Evolutionary conservation across 1,140 invertebrate species (phyloP).

Genomic region (Fragariocoptes setiger): DNA sequence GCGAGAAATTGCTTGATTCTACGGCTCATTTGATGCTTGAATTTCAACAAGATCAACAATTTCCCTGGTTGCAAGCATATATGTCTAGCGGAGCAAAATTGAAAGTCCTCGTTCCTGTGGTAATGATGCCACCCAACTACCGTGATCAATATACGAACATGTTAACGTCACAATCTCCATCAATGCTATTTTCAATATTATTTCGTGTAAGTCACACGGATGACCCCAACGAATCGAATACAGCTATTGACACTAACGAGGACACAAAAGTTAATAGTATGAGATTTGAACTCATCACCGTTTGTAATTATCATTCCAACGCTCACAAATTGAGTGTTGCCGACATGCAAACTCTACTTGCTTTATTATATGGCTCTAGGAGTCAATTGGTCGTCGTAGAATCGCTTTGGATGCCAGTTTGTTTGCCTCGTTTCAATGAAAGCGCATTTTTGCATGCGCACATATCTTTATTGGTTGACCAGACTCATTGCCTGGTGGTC

Average conservation of each 20-base stretch:
- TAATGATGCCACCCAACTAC: background rate
- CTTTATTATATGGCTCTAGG: constrained; percentile 5
- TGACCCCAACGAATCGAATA: background rate
- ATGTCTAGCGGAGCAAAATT: background rate
- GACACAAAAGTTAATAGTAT: background rate
- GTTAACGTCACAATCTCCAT: constrained; percentile 1
- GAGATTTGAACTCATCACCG: constrained; percentile 4
- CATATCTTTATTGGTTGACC: constrained; percentile 7
- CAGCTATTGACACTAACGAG: background rate
- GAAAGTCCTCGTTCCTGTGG: constrained; percentile 7
- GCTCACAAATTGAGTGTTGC: constrained; percentile 4
- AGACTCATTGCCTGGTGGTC: constrained; percentile 5
- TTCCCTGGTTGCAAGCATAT: background rate
- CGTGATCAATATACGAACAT: constrained; percentile 6
- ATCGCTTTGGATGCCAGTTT: constrained; percentile 9
- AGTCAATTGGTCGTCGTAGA: constrained; percentile 6
- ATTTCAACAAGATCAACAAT: background rate
- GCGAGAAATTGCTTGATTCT: constrained; percentile 6
- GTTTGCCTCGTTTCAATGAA: constrained; percentile 8
- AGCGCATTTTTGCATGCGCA: constrained; percentile 8
- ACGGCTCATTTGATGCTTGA: no score
- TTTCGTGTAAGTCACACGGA: background rate
- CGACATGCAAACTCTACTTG: constrained; percentile 7
- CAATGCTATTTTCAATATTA: constrained; percentile 3
- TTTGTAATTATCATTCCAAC: constrained; percentile 6